Evolutionary conservation across 92 coral and sea anemone genomes (phyloP), one percentile per base, ranked within the genome.

Genomic region (Epizoanthus rinbou): DNA sequence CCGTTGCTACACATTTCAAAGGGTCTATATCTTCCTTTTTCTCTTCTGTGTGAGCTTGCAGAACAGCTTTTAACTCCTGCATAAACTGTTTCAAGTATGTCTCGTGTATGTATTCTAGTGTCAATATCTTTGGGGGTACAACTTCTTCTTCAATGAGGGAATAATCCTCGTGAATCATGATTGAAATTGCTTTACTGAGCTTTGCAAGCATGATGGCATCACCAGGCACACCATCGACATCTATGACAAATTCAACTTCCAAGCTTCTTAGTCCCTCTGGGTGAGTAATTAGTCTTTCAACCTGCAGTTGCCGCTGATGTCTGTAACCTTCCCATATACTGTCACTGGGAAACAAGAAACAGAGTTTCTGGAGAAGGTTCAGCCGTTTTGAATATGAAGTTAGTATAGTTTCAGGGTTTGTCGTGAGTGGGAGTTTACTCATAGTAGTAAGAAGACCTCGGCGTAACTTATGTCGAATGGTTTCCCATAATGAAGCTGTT

Each of bases 121-220:
- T 87, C 18, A 92, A 81, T 52, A 73, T 80, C 69, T 69, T 91
- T n/a, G 73, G 85, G 74, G 87, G 86, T 43, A 91, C 86, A 41
- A 58, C 54, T 13, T 83, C 75, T 16, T 84, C 94, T 14, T 91
- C 91, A 53, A 85, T 80, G 23, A 93, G 64, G 15, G 90, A 75
- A 47, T 80, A 78, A 81, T 93, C 97, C 64, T 93, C 94, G 0
- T 81, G 68, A 25, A 93, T 88, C 97, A 93, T 88, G 15, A 93
- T 50, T 76, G 92, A 91, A 81, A 89, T 54, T 0, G 94, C 92
- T 73, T 84, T 87, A 67, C 98, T 87, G 21, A 93, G 83, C 84
- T 91, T 91, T 8, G 94, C 93, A 52, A 93, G 87, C 64, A 82
- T 62, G 21, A 87, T 80, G 4, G 92, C 90, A 74, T 89, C 84